These are phyloP conservation scores for Drosophila gunungcola DNA, from an alignment of 1,140 invertebrate genomes.

Conservation along the genomic window DNA sequence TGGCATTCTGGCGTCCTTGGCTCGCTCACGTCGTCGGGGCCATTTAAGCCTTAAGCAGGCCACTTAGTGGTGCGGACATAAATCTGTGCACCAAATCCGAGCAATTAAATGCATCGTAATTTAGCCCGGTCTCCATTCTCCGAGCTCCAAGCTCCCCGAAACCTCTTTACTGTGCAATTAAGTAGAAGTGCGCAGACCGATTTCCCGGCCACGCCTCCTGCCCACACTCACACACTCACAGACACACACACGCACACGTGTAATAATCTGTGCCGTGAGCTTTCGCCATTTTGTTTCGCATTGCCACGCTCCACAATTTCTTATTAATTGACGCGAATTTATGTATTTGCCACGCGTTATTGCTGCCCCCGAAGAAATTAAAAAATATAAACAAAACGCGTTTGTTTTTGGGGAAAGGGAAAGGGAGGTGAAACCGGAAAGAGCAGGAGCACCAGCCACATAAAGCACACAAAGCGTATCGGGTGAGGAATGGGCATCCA, in stretches of 20 bases:
- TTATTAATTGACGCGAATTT: conserved; percentile 83
- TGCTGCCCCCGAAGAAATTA: conserved; percentile 73
- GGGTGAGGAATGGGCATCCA: neutral
- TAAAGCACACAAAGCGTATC: conserved; percentile 55
- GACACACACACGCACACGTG: conserved; percentile 30
- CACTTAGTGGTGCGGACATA: conserved; percentile 80
- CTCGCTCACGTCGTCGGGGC: conserved; percentile 72
- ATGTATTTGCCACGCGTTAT: conserved; percentile 81
- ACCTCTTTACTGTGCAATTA: conserved; percentile 79
- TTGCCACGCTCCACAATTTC: conserved; percentile 72
- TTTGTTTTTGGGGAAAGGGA: conserved; percentile 18
- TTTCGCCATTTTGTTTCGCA: conserved; percentile 64
- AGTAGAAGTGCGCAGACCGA: conserved; percentile 69
- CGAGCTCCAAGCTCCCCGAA: conserved; percentile 3
- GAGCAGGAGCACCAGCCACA: conserved; percentile 35
- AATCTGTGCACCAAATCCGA: conserved; percentile 82
- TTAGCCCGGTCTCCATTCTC: conserved; percentile 48
- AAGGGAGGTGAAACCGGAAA: neutral
- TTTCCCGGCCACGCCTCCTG: conserved; percentile 21
- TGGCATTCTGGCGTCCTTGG: conserved; percentile 37
- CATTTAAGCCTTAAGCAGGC: conserved; percentile 83
- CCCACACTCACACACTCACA: conserved; percentile 5
- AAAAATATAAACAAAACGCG: conserved; percentile 79
- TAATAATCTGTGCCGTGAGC: conserved; percentile 60
- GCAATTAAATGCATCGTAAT: conserved; percentile 84